Evolutionary conservation across 1,140 invertebrate genomes (phyloP).

Genomic region (Cyphomyrmex costatus): DNA sequence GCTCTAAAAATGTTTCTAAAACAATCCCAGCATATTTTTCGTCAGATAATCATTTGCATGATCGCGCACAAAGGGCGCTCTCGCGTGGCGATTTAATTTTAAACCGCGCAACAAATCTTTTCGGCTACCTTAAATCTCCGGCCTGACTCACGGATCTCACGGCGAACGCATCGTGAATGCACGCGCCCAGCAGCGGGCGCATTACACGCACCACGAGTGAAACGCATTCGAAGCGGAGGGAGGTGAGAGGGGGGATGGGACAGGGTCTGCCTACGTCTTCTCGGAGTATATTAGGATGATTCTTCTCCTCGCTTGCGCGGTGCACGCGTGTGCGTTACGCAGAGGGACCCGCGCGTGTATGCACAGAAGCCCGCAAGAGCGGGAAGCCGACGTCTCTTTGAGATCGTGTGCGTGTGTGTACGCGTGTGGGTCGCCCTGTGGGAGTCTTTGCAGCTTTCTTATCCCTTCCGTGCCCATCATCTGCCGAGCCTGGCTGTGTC

Average conservation of each 20-base stretch:
- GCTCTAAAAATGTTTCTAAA: background rate
- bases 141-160: conserved; percentile 67
- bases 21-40: background rate
- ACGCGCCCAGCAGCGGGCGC: conserved; percentile 55
- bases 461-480: conserved; percentile 63
- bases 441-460: conserved; percentile 74
- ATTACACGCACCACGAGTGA: conserved; percentile 66
- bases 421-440: conserved; percentile 72
- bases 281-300: conserved; percentile 77
- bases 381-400: conserved; percentile 68
- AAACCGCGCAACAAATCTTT: conserved; percentile 60
- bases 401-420: conserved; percentile 31
- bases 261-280: conserved; percentile 70
- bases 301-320: conserved; percentile 58
- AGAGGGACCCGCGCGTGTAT: conserved; percentile 18
- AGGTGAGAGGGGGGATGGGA: conserved; percentile 75
- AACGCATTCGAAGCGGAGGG: conserved; percentile 75
- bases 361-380: conserved; percentile 37
- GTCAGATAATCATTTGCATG: background rate
- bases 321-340: conserved; percentile 34
- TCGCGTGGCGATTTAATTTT: conserved; percentile 61
- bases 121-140: conserved; percentile 50
- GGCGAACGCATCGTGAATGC: conserved; percentile 66
- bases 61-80: conserved; percentile 2
- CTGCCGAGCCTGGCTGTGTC: conserved; percentile 1